Base-by-base conservation (phyloP, 2,797 vertebrate genomes). In the Clamator glandarius region DNA sequence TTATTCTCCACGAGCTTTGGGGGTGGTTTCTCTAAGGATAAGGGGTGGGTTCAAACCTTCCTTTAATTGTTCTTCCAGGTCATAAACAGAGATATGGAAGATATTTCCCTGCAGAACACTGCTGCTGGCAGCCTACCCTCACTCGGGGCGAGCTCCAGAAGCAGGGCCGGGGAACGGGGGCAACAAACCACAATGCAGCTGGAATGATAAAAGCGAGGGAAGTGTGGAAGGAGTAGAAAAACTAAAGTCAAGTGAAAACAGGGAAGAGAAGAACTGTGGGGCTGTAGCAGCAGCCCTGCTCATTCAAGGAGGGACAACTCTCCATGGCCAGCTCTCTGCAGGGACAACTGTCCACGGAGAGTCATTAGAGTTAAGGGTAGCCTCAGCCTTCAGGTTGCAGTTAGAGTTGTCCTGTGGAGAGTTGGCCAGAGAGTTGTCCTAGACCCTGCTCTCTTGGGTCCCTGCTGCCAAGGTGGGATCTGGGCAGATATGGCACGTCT, bases 61-160 rank as follows among this genome's bases (percentile, higher is more conserved):
- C 18, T 75, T 54, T 35, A 54, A 12, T n/a, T 88, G 11, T 42
- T 84, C 58, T 70, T 91, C 16, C 39, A 54, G 68, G 54, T 84
- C 46, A 52, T 52, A 52, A 91, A 51, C 20, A 28, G 82, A 67
- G 61, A 57, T 2, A 3, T 3, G 15, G 33, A 44, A 75, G 25
- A 35, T 8, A 21, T 68, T 84, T 57, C 55, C 73, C 39, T 69
- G 57, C 57, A 26, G 63, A 74, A 23, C 3, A 2, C 18, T 0
- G 1, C n/a, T 26, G 48, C 69, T 44, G 61, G 59, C 28, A 78
- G 17, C 4, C 4, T 39, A 51, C n/a, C n/a, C 61, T 72, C 17
- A 1, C 41, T 50, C 0, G 1, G 63, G 33, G 39, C 1, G 3
- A 67, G n/a, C 12, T 29, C 23, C 5, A 3, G 58, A 39, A 52